Evolutionary conservation across 2,888 invertebrate species (phyloP).

Genomic region (Oxystoma pomonae): DNA sequence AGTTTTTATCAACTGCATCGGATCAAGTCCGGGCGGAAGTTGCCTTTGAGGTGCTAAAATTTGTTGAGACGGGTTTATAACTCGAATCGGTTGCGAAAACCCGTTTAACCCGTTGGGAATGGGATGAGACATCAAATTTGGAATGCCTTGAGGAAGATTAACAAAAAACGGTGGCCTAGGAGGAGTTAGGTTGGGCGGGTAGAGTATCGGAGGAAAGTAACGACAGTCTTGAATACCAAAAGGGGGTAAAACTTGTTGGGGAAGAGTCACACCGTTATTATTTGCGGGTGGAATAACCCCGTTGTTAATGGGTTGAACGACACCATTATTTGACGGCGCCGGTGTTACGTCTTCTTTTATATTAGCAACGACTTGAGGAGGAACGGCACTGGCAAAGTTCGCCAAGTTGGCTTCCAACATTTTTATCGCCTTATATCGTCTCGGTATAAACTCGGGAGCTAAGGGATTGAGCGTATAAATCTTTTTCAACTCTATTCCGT

Average conservation of each 20-base stretch:
- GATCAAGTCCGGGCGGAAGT: slow-evolving; percentile 22
- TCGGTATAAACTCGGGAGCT: slow-evolving; percentile 75
- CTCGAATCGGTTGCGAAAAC: slow-evolving; percentile 29
- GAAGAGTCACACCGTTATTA: slow-evolving; percentile 11
- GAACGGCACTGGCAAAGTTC: not conserved
- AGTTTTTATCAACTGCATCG: slow-evolving; percentile 28
- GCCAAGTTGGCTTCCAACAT: not conserved
- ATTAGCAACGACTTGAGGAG: not conserved
- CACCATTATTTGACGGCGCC: not conserved
- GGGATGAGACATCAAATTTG: slow-evolving; percentile 8
- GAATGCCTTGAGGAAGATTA: slow-evolving; percentile 28
- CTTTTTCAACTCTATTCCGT: slow-evolving; percentile 70
- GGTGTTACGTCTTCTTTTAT: not conserved
- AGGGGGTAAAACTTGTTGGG: slow-evolving; percentile 11
- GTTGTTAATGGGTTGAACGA: not conserved
- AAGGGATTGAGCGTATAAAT: slow-evolving; percentile 76
- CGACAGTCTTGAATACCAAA: slow-evolving; percentile 1
- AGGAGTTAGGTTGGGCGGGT: slow-evolving; percentile 18
- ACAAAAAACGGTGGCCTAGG: slow-evolving; percentile 29
- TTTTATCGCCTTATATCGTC: slow-evolving; percentile 44
- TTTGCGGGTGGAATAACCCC: not conserved
- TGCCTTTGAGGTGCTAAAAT: slow-evolving; percentile 17
- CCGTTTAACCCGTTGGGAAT: slow-evolving; percentile 22
- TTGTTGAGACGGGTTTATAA: slow-evolving; percentile 31
- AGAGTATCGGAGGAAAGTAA: not conserved